Base-by-base conservation (phyloP, 2,113 vertebrate species). In the Notiomystis cincta region DNA sequence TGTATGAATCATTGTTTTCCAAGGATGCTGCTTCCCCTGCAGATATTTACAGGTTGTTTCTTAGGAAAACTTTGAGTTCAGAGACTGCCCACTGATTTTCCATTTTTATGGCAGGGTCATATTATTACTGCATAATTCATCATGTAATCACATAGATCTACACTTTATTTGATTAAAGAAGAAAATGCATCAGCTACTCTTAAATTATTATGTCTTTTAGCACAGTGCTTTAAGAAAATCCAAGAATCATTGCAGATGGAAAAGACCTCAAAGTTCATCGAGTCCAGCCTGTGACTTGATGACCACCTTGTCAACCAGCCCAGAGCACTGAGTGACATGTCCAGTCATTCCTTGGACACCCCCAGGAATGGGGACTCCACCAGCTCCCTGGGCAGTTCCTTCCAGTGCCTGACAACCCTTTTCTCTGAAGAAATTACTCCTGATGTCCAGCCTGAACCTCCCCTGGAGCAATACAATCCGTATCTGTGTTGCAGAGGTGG, bases 1-100 rank as follows among this genome's bases (percentile, higher is more conserved):
- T 87, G 61, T 76, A 37, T 96, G 96, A 96, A 72, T 97, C 97
- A 94, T 65, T 97, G 95, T 96, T 97, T 97, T 76, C 86, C 91
- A 90, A 90, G 93, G 82, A 96, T 76, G 73, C 56, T 82, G 88
- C 93, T 97, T 94, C 90, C 81, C 90, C 81, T 90, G 91, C 93
- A 89, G 90, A 82, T 96, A 93, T 96, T 96, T 94, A 75, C 94
- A 93, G 92, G 93, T 75, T 94, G 82, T 61, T 94, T 97, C 77
- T 85, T 28, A 87, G 76, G 82, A 92, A 94, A 96, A 72, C 90
- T 85, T 73, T 13, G n/a, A 87, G 90, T 90, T 97, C 96, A 86
- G 76, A 90, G 37, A 38, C 64, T 95, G 71, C 91, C 93, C 90
- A 91, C 93, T 94, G 69, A 44, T 35, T 48, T 91, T 93, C 92